Percentiles rank a stretch among this genome's conserved stretches.
Evolutionary conservation across 2,113 vertebrate species (phyloP).

Genomic region (Anas platyrhynchos): DNA sequence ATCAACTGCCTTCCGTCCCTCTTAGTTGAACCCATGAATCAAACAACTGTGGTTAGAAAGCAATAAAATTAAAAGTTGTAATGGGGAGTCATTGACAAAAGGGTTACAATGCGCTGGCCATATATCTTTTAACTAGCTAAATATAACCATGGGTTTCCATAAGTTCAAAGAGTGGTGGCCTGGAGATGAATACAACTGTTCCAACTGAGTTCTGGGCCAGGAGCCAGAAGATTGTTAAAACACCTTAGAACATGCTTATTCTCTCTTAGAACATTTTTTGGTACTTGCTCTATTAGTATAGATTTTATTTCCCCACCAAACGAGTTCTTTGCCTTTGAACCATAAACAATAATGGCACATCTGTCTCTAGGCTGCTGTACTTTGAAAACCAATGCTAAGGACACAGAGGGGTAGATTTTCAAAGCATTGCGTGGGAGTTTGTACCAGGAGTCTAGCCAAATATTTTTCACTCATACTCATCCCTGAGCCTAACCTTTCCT

Average conservation of each 20-base stretch:
- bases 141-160: constrained; percentile 69
- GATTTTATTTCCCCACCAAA: constrained; percentile 71
- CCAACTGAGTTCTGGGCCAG: constrained; percentile 70
- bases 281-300: constrained; percentile 69
- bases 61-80: constrained; percentile 71
- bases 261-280: constrained; percentile 60
- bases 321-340: constrained; percentile 68
- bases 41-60: constrained; percentile 66
- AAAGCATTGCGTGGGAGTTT: constrained; percentile 40
- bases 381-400: constrained; percentile 57
- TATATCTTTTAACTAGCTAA: constrained; percentile 72
- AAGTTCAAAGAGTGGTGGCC: constrained; percentile 73
- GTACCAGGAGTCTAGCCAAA: constrained; percentile 51
- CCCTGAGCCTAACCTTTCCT: constrained; percentile 27
- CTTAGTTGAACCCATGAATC: constrained; percentile 51
- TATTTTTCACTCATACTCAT: constrained; percentile 59
- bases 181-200: constrained; percentile 66
- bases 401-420: constrained; percentile 45
- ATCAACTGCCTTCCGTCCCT: neutral
- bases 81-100: constrained; percentile 57
- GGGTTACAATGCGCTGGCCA: constrained; percentile 16
- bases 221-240: constrained; percentile 64
- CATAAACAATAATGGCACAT: constrained; percentile 59
- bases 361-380: constrained; percentile 52
- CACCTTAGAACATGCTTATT: constrained; percentile 65